Evolutionary conservation across 2,797 vertebrate genomes (phyloP).

Genomic region (Otolemur crassicaudatus): DNA sequence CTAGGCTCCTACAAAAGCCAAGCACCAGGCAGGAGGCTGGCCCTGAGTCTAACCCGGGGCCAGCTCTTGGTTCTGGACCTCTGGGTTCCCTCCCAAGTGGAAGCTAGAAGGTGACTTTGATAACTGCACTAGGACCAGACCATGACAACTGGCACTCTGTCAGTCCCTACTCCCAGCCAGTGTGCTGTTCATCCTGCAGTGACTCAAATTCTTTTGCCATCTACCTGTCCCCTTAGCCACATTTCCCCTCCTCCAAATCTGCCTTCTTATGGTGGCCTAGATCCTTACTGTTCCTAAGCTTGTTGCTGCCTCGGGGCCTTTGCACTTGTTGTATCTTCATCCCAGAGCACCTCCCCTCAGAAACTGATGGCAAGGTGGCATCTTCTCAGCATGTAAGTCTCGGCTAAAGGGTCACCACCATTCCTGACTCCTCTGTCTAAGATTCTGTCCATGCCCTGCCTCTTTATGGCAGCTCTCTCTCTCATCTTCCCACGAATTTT

Average conservation of each 20-base stretch:
- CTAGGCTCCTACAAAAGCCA: neutral
- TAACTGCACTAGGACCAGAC: fast-evolving
- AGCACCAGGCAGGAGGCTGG: neutral
- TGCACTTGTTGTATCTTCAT: neutral
- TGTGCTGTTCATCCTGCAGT: fast-evolving
- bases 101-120: neutral
- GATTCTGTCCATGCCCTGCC: neutral
- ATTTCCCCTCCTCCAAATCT: neutral
- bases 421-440: neutral
- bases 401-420: neutral
- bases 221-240: neutral
- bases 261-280: neutral
- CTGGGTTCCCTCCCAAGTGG: neutral
- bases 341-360: neutral
- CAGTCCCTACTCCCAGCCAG: neutral
- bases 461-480: neutral
- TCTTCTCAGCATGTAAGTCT: neutral
- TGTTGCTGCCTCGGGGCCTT: neutral
- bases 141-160: neutral
- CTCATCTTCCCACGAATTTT: neutral
- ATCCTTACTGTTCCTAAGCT: neutral
- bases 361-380: neutral
- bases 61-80: neutral
- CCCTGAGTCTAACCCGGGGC: no score
- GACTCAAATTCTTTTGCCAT: neutral